phyloP scores from a whole-genome alignment of 2,888 invertebrate species.

The Caenorhabditis panamensis region DNA sequence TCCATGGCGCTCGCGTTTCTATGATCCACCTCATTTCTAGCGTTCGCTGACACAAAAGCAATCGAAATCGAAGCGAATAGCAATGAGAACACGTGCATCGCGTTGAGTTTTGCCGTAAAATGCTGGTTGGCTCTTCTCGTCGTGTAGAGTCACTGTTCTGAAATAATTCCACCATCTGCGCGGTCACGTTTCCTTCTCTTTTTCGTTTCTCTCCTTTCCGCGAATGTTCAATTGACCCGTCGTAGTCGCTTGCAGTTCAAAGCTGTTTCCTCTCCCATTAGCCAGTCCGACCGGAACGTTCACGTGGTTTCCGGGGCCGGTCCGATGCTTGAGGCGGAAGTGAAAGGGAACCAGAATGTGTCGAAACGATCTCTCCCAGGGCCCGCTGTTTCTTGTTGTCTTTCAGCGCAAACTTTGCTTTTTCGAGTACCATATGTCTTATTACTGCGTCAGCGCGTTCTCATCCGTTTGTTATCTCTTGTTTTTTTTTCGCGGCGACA shows the following conservation, averaged over 20 bases:
- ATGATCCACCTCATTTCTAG: not conserved
- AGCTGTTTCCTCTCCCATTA: not conserved
- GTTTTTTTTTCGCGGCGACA: not conserved
- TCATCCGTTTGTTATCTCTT: conserved; percentile 5
- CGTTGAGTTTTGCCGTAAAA: not conserved
- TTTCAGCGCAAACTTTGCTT: not conserved
- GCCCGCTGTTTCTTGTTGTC: not conserved
- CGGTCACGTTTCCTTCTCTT: too few relatives aligned
- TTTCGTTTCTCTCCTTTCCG: too few relatives aligned
- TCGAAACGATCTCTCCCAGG: not conserved
- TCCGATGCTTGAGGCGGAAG: not conserved
- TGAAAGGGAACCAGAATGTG: not conserved
- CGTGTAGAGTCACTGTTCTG: too few relatives aligned
- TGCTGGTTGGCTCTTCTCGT: too few relatives aligned
- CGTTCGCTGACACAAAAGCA: not conserved
- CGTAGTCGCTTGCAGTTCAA: too few relatives aligned
- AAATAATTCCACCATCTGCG: too few relatives aligned
- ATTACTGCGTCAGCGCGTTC: conserved; percentile 20
- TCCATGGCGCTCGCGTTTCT: not conserved
- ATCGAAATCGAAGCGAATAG: not conserved
- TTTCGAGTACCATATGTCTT: conserved; percentile 30
- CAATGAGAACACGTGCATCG: not conserved
- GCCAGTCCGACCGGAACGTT: conserved; percentile 1
- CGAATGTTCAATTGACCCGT: too few relatives aligned
- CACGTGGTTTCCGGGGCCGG: not conserved